A percentile compares a stretch with the other conserved stretches of the same genome.
Evolutionary conservation across 2,797 vertebrate genomes (phyloP).

Genomic region (Xenentodon cancila): DNA sequence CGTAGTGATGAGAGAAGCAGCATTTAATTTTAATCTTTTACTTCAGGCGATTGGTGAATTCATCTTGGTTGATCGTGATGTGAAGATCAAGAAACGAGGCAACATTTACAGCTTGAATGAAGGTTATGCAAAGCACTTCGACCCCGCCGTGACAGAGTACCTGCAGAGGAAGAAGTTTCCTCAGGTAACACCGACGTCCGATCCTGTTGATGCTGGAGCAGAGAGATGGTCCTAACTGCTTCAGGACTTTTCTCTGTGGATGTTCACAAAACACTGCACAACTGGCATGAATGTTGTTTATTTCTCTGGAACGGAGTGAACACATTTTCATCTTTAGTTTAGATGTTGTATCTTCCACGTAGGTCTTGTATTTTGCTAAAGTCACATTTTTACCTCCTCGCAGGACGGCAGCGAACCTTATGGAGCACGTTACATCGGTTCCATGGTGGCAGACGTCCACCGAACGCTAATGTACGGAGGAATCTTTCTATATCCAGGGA

Average conservation of each 20-base stretch:
- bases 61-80: constrained; percentile 90
- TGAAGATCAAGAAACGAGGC: constrained; percentile 93
- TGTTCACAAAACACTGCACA: too few relatives aligned
- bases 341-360: too few relatives aligned
- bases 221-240: too few relatives aligned
- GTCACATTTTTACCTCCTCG: background rate
- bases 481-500: constrained; percentile 95
- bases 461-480: constrained; percentile 96
- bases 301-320: too few relatives aligned
- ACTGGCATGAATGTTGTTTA: too few relatives aligned
- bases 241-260: too few relatives aligned
- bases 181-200: constrained; percentile 74
- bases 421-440: constrained; percentile 91
- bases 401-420: constrained; percentile 92
- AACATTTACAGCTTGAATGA: constrained; percentile 97
- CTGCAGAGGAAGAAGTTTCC: constrained; percentile 95
- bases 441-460: constrained; percentile 98
- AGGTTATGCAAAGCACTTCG: constrained; percentile 91
- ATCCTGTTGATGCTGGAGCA: too few relatives aligned
- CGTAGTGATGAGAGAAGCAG: too few relatives aligned
- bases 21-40: background rate
- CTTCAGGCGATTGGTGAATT: constrained; percentile 93
- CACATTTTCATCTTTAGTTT: too few relatives aligned
- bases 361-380: too few relatives aligned
- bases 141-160: constrained; percentile 89